Evolutionary conservation across 2,113 vertebrate species (phyloP).

Genomic region (Grammomys surdaster): DNA sequence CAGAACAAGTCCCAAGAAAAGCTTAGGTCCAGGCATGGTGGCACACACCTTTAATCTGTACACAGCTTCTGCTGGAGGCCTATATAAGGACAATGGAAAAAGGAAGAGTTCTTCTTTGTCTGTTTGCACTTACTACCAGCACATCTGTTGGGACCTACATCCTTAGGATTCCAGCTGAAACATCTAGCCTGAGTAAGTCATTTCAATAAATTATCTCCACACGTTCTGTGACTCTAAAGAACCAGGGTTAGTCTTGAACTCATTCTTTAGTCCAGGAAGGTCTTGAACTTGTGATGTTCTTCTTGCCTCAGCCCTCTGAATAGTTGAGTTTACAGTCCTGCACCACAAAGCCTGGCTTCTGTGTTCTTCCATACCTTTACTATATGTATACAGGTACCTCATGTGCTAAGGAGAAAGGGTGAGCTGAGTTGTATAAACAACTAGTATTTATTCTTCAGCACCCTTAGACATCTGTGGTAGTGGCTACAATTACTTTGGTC

Average conservation of each 20-base stretch:
- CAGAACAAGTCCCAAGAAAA: too few relatives aligned
- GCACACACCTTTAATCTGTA: too few relatives aligned
- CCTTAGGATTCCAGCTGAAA: too few relatives aligned
- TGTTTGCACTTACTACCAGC: too few relatives aligned
- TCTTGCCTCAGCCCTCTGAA: background rate
- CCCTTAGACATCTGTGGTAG: slow-evolving; percentile 37
- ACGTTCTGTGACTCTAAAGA: too few relatives aligned
- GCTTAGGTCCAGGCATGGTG: too few relatives aligned
- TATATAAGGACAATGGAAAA: too few relatives aligned
- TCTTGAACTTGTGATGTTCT: background rate
- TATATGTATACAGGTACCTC: background rate
- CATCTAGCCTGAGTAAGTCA: too few relatives aligned
- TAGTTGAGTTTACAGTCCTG: background rate
- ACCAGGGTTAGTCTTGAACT: background rate
- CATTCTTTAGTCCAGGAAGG: background rate
- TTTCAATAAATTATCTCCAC: too few relatives aligned
- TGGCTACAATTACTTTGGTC: slow-evolving; percentile 22
- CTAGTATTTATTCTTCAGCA: background rate
- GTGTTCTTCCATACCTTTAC: background rate
- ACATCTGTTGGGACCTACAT: too few relatives aligned
- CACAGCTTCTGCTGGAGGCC: too few relatives aligned
- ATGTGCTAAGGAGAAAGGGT: background rate
- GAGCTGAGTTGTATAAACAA: background rate
- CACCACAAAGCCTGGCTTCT: background rate
- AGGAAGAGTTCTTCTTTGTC: too few relatives aligned